phyloP scores from a whole-genome alignment of 2,888 invertebrate species.

The Amphiduros pacificus region DNA sequence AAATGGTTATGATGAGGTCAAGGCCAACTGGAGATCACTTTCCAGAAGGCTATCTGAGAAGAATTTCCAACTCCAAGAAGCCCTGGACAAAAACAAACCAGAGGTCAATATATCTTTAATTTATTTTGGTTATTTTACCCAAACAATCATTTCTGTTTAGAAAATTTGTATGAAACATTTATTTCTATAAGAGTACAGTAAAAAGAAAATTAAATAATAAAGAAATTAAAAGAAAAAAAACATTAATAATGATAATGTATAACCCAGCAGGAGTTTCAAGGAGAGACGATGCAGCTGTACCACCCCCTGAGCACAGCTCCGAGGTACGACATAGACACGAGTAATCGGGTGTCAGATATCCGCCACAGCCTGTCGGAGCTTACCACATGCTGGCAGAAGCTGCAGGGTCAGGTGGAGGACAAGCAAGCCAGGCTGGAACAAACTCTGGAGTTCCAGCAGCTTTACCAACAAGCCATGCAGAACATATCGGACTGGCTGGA shows the following conservation, averaged over 20 bases:
- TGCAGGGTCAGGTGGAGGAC: constrained; percentile 21
- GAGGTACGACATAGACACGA: constrained; percentile 9
- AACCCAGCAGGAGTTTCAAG: not conserved
- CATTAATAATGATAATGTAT: no score
- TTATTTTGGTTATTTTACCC: no score
- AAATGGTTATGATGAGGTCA: constrained; percentile 19
- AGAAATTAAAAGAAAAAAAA: no score
- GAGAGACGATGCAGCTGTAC: not conserved
- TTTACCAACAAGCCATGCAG: constrained; percentile 46
- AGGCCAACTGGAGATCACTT: constrained; percentile 41
- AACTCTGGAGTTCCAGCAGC: constrained; percentile 47
- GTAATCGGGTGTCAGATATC: constrained; percentile 36
- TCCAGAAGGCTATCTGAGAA: constrained; percentile 38
- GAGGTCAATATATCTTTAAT: constrained; percentile 2
- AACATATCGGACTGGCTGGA: constrained; percentile 52
- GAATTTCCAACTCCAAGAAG: constrained; percentile 32
- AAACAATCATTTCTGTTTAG: no score
- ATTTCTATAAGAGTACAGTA: no score
- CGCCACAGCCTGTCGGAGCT: constrained; percentile 20
- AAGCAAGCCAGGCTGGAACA: constrained; percentile 39
- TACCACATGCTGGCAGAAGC: constrained; percentile 21
- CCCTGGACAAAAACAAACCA: constrained; percentile 32
- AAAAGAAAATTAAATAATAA: no score
- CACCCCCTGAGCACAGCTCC: no score
- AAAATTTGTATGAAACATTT: no score